Percentiles rank a stretch among this genome's conserved stretches.
Conservation (phyloP, 2,888 invertebrate genomes). For the Nymphalis urticae region DNA sequence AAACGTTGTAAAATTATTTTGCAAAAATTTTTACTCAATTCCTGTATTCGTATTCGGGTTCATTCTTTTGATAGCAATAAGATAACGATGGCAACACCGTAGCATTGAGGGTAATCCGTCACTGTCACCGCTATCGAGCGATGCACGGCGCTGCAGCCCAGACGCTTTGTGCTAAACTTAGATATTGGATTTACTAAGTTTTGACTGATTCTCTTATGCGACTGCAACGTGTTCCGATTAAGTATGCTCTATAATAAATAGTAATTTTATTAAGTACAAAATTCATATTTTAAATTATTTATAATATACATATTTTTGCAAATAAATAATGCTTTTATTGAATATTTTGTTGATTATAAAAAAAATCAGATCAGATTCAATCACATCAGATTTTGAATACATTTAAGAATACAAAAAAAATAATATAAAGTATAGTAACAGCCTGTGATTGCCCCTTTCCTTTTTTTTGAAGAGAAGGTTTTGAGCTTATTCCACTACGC, state of each 20-base stretch:
- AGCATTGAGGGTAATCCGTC: constrained; percentile 63
- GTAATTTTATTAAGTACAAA: not conserved
- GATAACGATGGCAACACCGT: constrained; percentile 45
- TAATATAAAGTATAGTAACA: too few species aligned
- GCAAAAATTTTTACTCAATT: constrained; percentile 21
- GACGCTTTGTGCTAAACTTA: constrained; percentile 65
- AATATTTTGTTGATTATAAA: too few species aligned
- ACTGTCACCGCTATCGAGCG: constrained; percentile 76
- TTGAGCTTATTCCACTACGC: too few species aligned
- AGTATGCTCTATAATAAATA: not conserved
- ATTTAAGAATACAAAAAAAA: too few species aligned
- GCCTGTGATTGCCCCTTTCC: too few species aligned
- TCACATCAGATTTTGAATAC: too few species aligned
- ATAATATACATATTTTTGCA: not conserved
- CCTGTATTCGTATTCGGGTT: constrained; percentile 35
- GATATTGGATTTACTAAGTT: constrained; percentile 76
- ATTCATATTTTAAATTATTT: not conserved
- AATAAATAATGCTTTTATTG: too few species aligned
- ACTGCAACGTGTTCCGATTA: constrained; percentile 18
- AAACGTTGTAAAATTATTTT: not conserved
- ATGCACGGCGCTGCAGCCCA: constrained; percentile 66
- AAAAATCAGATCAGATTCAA: too few species aligned
- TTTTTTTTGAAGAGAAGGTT: too few species aligned
- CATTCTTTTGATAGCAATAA: constrained; percentile 43
- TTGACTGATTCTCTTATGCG: constrained; percentile 60